Evolutionary conservation across 2,113 vertebrate genomes (phyloP), one percentile per base, ranked within the genome.

Genomic region (Myotis lucifugus): DNA sequence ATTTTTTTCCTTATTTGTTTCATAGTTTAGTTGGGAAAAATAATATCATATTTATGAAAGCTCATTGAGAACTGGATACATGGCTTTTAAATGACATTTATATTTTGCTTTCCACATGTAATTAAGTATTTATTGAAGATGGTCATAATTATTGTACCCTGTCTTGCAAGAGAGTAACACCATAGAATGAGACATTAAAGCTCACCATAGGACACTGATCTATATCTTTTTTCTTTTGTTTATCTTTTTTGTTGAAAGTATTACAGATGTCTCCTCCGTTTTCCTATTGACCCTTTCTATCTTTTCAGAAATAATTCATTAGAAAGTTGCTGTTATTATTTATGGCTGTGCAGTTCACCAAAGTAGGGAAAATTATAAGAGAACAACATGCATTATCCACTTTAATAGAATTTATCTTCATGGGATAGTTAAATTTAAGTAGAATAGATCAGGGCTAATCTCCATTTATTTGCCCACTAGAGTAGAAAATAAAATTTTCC

Each of bases 291-390:
- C 59, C 25, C 4, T 23, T 61, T 25, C 25, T 73, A 40, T 73
- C 69, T 17, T 25, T 94, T 87, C 89, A 86, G 74, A 94, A 95
- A 93, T 1, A 95, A 92, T 27, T 95, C 27, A 82, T 73, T 83
- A 79, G 5, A 19, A 59, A 6, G 0, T 93, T 82, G 42, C 8
- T 94, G 46, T 90, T 93, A 91, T 96, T 10, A 83, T 23, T 73
- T 48, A 87, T 2, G 11, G 56, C 88, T 95, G 50, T 67, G n/a
- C 23, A 82, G 0, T 29, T 92, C 7, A 93, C 48, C 64, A 88
- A 77, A 90, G 69, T 27, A 90, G 8, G 21, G 37, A 59, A 27
- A 74, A 73, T 95, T 95, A 50, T 72, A 90, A 23, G 2, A 10
- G 19, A 93, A 93, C 0, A 64, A 5, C 0, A 3, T 64, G 67